These are phyloP conservation scores for Caenorhabditis plicata DNA, from an alignment of 2,888 invertebrate genomes.

Conservation along the genomic window DNA sequence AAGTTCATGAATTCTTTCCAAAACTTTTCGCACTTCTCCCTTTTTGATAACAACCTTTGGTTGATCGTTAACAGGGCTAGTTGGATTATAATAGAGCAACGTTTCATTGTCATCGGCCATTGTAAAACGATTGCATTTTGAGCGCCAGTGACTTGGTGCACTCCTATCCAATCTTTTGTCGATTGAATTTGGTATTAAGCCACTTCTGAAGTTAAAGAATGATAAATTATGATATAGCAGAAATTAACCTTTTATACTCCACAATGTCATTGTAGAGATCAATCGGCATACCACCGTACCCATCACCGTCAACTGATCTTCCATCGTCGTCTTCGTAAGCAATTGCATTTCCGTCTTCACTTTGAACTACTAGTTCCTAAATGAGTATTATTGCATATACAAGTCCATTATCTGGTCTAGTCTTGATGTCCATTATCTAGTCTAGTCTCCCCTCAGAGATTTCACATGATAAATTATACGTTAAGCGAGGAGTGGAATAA, in stretches of 20 bases:
- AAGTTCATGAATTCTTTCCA: slow-evolving; percentile 46
- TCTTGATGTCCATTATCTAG: too few species aligned
- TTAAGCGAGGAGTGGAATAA: too few species aligned
- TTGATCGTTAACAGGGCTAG: slow-evolving; percentile 15
- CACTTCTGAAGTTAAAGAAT: slow-evolving; percentile 6
- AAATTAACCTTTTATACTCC: slow-evolving; percentile 32
- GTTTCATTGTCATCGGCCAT: slow-evolving; percentile 46
- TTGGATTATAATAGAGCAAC: slow-evolving; percentile 36
- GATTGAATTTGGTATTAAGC: slow-evolving; percentile 18
- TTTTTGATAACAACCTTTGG: slow-evolving; percentile 46
- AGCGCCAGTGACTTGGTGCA: slow-evolving; percentile 50
- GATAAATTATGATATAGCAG: not conserved
- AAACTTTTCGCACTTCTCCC: slow-evolving; percentile 45
- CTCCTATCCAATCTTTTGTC: slow-evolving; percentile 35
- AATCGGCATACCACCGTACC: slow-evolving; percentile 42
- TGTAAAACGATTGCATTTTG: slow-evolving; percentile 38
- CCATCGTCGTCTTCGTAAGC: slow-evolving; percentile 22
- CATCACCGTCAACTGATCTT: slow-evolving; percentile 28
- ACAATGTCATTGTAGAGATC: slow-evolving; percentile 46
- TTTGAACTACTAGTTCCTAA: slow-evolving; percentile 18
- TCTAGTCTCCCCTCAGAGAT: too few species aligned
- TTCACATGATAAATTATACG: too few species aligned
- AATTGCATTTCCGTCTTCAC: slow-evolving; percentile 1
- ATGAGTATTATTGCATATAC: not conserved
- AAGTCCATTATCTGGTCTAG: too few species aligned